phyloP scores from a whole-genome alignment of 2,797 vertebrate genomes.

The Menidia menidia region DNA sequence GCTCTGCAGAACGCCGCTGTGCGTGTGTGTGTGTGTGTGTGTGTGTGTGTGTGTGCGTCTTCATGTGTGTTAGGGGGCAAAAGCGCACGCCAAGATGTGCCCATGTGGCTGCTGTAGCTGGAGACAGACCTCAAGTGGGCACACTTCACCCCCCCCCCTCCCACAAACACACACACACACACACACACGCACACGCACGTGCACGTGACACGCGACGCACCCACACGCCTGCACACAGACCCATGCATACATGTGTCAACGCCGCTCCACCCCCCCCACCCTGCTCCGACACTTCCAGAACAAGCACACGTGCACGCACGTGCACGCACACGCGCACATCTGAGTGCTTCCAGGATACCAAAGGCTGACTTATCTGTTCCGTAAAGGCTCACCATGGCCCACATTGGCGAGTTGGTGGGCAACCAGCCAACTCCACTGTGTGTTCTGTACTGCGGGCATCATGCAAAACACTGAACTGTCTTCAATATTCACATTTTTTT shows the following conservation, averaged over 20 bases:
- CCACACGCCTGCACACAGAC: constrained; percentile 55
- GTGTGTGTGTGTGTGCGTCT: constrained; percentile 20
- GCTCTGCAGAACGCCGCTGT: constrained; percentile 65
- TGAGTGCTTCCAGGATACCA: constrained; percentile 77
- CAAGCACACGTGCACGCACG: constrained; percentile 40
- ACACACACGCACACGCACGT: constrained; percentile 59
- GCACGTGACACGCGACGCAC: constrained; percentile 20
- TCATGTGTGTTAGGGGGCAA: constrained; percentile 10
- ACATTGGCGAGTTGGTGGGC: constrained; percentile 79
- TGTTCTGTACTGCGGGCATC: constrained; percentile 76
- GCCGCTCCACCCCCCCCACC: constrained; percentile 17
- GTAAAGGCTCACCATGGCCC: constrained; percentile 78
- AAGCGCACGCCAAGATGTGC: constrained; percentile 37
- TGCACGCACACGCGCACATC: constrained; percentile 59
- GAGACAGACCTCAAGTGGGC: constrained; percentile 71
- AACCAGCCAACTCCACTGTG: constrained; percentile 75
- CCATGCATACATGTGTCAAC: constrained; percentile 54
- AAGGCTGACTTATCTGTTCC: constrained; percentile 81
- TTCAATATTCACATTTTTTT: constrained; percentile 82
- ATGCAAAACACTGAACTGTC: constrained; percentile 77
- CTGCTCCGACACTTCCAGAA: constrained; percentile 20
- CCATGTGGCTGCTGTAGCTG: constrained; percentile 60
- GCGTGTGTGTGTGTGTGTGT: constrained; percentile 19
- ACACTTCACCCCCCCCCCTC: constrained; percentile 57
- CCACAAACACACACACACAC: constrained; percentile 60